Evolutionary conservation across 2,113 vertebrate genomes (phyloP).

Genomic region (Nesoenas mayeri): DNA sequence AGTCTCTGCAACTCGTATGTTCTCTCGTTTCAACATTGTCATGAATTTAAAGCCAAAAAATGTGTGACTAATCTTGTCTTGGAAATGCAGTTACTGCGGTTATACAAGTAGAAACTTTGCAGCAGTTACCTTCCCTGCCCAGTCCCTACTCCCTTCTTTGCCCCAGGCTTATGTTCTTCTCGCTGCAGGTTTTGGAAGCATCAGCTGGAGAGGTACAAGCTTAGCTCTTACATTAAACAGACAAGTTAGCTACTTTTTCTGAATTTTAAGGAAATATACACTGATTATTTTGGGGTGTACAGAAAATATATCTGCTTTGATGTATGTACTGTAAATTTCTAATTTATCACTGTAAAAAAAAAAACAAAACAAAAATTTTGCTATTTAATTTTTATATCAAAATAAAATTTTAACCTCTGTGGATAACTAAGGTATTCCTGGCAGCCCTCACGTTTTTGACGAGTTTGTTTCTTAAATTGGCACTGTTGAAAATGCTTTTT

Average conservation of each 20-base stretch:
- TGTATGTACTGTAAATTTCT: conserved; percentile 86
- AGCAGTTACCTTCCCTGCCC: not conserved
- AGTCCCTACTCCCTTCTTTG: not conserved
- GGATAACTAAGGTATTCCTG: conserved; percentile 11
- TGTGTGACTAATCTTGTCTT: not conserved
- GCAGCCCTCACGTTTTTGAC: not conserved
- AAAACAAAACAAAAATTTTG: conserved; percentile 56
- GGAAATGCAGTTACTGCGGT: conserved; percentile 26
- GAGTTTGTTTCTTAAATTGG: not conserved
- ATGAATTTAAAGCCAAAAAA: not conserved
- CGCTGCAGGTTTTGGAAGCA: not conserved
- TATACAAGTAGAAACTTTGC: not conserved
- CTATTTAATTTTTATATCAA: conserved; percentile 89
- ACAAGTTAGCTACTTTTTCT: not conserved
- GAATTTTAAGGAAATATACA: conserved; percentile 63
- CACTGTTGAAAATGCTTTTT: not conserved
- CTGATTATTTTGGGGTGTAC: conserved; percentile 70
- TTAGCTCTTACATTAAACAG: not conserved
- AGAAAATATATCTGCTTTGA: conserved; percentile 75
- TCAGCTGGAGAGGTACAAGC: conserved; percentile 60
- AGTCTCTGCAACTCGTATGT: not conserved
- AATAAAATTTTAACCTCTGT: conserved; percentile 78
- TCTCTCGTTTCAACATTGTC: not conserved
- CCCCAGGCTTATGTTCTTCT: not conserved
- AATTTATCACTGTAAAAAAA: conserved; percentile 86